Conservation (phyloP, 2,888 invertebrate genomes). For the Clepsis dumicolana region DNA sequence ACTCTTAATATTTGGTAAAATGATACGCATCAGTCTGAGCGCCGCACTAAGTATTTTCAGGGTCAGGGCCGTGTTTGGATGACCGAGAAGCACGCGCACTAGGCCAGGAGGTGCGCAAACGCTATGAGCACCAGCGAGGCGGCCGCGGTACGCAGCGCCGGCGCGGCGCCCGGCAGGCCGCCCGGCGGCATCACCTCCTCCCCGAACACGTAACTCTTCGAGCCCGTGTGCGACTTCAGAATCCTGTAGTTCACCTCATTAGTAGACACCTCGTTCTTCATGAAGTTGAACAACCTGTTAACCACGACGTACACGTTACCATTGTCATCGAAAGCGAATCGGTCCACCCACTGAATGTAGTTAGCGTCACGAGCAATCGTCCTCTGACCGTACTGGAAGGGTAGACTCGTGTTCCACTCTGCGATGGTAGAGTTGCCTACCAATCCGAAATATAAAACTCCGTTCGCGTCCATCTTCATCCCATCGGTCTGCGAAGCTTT, state of each 20-base stretch:
- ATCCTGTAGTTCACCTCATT: constrained; percentile 89
- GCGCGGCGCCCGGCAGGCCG: constrained; percentile 57
- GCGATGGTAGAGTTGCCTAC: constrained; percentile 89
- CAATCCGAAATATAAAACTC: constrained; percentile 89
- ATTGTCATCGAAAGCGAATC: constrained; percentile 88
- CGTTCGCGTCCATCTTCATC: constrained; percentile 91
- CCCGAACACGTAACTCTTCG: constrained; percentile 88
- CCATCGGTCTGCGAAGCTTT: constrained; percentile 90
- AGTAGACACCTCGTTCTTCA: constrained; percentile 86
- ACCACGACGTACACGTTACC: constrained; percentile 89
- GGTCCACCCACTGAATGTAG: constrained; percentile 91
- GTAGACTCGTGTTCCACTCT: constrained; percentile 88
- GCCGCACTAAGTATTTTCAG: constrained; percentile 61
- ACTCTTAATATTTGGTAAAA: constrained; percentile 84
- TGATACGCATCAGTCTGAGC: constrained; percentile 75
- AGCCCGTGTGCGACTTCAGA: constrained; percentile 86
- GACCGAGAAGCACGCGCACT: constrained; percentile 56
- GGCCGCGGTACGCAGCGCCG: constrained; percentile 61
- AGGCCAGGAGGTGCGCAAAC: constrained; percentile 74
- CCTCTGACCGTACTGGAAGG: constrained; percentile 86
- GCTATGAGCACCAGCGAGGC: constrained; percentile 66
- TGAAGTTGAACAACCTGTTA: constrained; percentile 89
- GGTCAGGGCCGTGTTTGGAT: constrained; percentile 56
- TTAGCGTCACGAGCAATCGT: constrained; percentile 89
- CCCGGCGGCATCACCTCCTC: constrained; percentile 63